Evolutionary conservation across 2,797 vertebrate species (phyloP).

Genomic region (Muscicapa striata): DNA sequence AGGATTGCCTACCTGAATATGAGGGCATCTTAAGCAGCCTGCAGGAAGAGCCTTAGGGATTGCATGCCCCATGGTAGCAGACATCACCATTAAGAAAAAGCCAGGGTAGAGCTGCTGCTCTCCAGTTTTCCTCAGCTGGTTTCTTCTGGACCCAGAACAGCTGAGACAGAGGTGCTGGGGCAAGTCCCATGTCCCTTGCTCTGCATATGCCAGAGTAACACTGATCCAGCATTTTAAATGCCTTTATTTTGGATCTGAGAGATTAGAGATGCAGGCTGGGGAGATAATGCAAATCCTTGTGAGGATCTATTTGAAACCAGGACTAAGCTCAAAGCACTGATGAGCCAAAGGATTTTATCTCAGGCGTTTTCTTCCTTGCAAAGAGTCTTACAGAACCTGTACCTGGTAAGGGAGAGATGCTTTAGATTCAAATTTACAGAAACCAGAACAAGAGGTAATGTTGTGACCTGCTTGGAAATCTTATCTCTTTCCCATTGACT

Average conservation of each 20-base stretch:
- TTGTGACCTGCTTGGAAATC: not conserved
- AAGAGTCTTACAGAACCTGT: not conserved
- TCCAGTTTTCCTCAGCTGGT: not conserved
- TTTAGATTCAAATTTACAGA: not conserved
- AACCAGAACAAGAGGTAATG: not conserved
- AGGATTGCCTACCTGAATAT: not conserved
- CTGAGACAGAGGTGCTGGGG: not conserved
- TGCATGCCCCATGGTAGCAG: not conserved
- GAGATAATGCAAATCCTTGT: not conserved
- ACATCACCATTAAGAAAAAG: not conserved
- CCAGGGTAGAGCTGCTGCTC: not conserved
- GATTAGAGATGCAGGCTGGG: not conserved
- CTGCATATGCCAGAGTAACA: not conserved
- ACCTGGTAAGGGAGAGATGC: not conserved
- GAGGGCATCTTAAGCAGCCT: not conserved
- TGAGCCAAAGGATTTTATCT: not conserved
- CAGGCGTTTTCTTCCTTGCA: not conserved
- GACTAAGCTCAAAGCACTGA: not conserved
- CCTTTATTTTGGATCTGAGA: not conserved
- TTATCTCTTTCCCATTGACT: not conserved
- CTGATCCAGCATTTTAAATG: not conserved
- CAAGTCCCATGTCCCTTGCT: not conserved
- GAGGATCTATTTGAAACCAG: not conserved
- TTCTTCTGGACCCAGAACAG: not conserved
- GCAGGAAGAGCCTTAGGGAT: not conserved